Conservation (phyloP, 2,797 vertebrate species). For the Xyrichtys novacula region DNA sequence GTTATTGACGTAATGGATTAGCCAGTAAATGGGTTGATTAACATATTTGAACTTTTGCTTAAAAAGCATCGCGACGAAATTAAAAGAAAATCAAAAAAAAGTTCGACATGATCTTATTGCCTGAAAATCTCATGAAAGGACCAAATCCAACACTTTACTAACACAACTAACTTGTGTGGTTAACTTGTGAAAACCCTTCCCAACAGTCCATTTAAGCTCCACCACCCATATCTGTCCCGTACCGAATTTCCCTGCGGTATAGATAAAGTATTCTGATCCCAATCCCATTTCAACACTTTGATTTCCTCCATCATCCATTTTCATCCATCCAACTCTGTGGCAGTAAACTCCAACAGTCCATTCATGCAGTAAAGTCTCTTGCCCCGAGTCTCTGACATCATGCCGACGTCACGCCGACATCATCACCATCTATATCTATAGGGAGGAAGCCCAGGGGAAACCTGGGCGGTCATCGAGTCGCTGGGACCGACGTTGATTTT, state of each 20-base stretch:
- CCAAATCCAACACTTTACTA: not conserved
- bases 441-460: conserved; percentile 56
- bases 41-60: not conserved
- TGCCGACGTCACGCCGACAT: conserved; percentile 28
- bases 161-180: not conserved
- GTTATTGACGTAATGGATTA: not conserved
- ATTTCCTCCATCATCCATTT: not conserved
- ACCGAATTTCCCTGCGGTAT: no score
- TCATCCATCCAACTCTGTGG: conserved; percentile 11
- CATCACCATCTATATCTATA: conserved; percentile 39
- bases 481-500: conserved; percentile 75
- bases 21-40: not conserved
- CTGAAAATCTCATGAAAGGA: not conserved
- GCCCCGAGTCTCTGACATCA: conserved; percentile 33
- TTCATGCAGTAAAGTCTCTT: conserved; percentile 27
- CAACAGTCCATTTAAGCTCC: accelerated
- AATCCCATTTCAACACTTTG: not conserved
- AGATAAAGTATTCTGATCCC: no score
- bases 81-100: no score
- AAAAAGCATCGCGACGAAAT: no score
- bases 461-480: conserved; percentile 35
- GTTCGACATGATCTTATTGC: no score
- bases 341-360: conserved; percentile 21
- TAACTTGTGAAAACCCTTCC: no score
- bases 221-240: no score